A percentile compares a stretch with the other conserved stretches of the same genome.
Evolutionary conservation across 2,797 vertebrate species (phyloP).

Genomic region (Buceros bicornis): DNA sequence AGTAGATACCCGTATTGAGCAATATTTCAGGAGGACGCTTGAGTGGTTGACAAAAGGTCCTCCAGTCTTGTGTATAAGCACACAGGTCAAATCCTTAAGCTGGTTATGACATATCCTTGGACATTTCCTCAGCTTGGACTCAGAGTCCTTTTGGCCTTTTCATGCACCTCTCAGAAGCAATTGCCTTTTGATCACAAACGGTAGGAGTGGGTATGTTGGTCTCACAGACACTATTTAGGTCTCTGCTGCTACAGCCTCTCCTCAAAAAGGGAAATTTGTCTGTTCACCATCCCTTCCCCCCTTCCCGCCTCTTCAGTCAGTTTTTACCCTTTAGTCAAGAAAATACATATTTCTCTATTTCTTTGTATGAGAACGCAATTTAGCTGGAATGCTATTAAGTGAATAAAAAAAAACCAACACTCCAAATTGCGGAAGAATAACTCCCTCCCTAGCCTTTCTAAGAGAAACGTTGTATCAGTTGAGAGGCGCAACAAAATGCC

Average conservation of each 20-base stretch:
- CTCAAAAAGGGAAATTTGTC: background rate
- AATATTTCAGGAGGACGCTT: background rate
- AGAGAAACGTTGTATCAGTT: background rate
- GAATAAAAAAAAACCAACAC: background rate
- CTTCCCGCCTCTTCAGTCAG: too few relatives aligned
- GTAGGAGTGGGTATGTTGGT: too few relatives aligned
- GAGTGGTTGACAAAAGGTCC: background rate
- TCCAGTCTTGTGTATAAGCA: background rate
- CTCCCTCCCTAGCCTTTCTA: background rate
- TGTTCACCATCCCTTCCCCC: too few relatives aligned
- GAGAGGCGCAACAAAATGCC: background rate
- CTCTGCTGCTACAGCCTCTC: background rate
- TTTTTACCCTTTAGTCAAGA: background rate
- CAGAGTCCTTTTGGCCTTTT: background rate
- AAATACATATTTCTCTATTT: background rate
- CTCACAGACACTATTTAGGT: background rate
- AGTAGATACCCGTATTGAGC: background rate
- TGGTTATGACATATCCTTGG: background rate
- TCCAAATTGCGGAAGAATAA: background rate
- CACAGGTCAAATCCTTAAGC: background rate
- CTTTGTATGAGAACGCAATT: background rate
- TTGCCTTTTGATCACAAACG: background rate
- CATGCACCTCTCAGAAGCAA: background rate
- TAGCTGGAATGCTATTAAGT: background rate
- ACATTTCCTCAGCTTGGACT: background rate